Conservation (phyloP, 2,888 invertebrate species). For the Caradrina clavipalpis region DNA sequence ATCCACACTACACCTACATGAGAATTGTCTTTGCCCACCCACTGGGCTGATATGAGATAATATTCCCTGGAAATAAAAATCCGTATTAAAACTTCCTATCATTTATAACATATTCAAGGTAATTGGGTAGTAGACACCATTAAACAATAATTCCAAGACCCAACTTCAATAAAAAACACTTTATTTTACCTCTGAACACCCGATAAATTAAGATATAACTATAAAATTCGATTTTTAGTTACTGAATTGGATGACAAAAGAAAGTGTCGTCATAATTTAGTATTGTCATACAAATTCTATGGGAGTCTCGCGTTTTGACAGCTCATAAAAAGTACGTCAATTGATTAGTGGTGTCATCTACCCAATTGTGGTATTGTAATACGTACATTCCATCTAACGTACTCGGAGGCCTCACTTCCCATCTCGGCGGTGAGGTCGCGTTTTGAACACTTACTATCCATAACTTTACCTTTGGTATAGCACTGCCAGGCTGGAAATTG, state of each 20-base stretch:
- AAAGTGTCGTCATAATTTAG: too few relatives aligned
- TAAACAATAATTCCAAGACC: too few relatives aligned
- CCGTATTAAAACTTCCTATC: neutral
- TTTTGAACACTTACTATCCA: conserved; percentile 95
- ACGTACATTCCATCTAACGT: conserved; percentile 95
- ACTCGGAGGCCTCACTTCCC: conserved; percentile 94
- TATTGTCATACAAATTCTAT: too few relatives aligned
- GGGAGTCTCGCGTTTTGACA: too few relatives aligned
- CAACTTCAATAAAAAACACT: too few relatives aligned
- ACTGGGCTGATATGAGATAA: conserved; percentile 97
- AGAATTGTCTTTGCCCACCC: conserved; percentile 95
- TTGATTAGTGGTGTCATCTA: too few relatives aligned
- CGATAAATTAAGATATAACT: too few relatives aligned
- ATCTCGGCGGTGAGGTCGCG: conserved; percentile 91
- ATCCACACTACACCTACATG: conserved; percentile 97
- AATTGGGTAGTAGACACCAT: too few relatives aligned
- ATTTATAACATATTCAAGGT: neutral
- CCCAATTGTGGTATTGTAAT: conserved; percentile 10
- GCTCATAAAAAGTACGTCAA: too few relatives aligned
- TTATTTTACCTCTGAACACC: too few relatives aligned
- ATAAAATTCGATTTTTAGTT: too few relatives aligned
- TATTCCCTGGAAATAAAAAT: conserved; percentile 93
- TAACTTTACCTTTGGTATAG: conserved; percentile 96
- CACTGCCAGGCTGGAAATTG: conserved; percentile 94
- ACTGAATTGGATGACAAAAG: too few relatives aligned